These are phyloP conservation scores for Excalfactoria chinensis DNA, from an alignment of 2,113 vertebrate species.

Conservation along the genomic window DNA sequence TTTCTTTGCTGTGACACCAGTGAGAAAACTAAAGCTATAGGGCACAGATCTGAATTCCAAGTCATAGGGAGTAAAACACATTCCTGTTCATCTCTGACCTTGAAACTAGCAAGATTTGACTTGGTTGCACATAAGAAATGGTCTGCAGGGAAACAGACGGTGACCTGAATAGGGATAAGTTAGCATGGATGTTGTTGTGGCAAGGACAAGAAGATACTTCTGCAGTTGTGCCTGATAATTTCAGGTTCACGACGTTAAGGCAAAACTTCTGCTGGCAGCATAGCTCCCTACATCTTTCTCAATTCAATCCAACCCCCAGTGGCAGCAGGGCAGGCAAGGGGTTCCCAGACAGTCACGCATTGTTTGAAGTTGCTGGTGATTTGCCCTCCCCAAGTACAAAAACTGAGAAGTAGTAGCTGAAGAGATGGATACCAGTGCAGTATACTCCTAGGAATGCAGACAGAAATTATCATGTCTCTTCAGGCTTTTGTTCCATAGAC, in stretches of 20 bases:
- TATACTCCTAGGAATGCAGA: constrained; percentile 34
- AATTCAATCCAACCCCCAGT: neutral
- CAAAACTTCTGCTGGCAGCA: neutral
- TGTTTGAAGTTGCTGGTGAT: neutral
- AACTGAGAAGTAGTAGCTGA: constrained; percentile 25
- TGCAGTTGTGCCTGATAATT: neutral
- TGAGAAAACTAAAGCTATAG: neutral
- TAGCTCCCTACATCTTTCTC: neutral
- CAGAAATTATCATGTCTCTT: neutral
- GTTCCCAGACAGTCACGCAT: constrained; percentile 11
- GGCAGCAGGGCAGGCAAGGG: neutral
- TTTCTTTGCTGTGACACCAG: neutral
- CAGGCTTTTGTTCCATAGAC: neutral
- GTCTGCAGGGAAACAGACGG: neutral
- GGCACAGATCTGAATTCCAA: neutral
- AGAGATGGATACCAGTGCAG: neutral
- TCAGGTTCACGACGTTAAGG: neutral
- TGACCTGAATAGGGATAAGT: neutral
- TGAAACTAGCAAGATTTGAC: neutral
- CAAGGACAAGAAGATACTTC: neutral
- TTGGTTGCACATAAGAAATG: neutral
- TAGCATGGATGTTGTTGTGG: neutral
- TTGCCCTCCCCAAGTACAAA: neutral
- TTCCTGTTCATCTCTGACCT: neutral
- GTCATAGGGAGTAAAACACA: neutral